Evolutionary conservation across 2,797 vertebrate species (phyloP).

Genomic region (Mus caroli): DNA sequence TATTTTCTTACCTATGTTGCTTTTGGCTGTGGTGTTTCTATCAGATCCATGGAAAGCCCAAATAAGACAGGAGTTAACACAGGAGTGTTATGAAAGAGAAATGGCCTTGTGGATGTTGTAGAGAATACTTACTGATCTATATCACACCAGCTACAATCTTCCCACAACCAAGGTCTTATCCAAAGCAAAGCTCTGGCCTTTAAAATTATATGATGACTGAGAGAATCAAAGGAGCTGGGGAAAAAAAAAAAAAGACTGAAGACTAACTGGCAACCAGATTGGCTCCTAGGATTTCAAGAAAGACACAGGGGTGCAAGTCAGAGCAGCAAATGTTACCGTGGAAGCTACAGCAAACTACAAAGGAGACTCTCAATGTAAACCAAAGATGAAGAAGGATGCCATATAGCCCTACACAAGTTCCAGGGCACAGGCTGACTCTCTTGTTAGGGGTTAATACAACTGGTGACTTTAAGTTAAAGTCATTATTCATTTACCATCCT

Average conservation of each 20-base stretch:
- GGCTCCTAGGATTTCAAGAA: background rate
- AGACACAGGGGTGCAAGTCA: background rate
- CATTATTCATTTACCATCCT: background rate
- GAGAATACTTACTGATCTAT: background rate
- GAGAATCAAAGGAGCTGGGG: background rate
- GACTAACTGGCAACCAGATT: background rate
- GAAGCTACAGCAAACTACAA: background rate
- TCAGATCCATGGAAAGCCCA: background rate
- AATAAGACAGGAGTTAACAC: background rate
- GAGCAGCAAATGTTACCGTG: background rate
- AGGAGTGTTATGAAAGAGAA: background rate
- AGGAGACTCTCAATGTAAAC: background rate
- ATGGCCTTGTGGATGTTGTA: background rate
- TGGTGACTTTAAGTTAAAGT: background rate
- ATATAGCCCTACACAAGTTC: background rate
- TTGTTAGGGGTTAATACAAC: background rate
- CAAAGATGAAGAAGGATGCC: background rate
- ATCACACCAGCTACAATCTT: background rate
- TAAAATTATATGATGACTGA: background rate
- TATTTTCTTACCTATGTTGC: background rate
- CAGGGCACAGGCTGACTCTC: background rate
- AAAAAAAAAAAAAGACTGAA: background rate
- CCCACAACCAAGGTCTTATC: background rate
- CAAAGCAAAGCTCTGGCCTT: background rate
- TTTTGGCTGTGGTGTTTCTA: background rate